Percentiles rank a stretch among this genome's conserved stretches.
Conservation (phyloP, 1,140 invertebrate genomes). For the Zaprionus davidi region DNA sequence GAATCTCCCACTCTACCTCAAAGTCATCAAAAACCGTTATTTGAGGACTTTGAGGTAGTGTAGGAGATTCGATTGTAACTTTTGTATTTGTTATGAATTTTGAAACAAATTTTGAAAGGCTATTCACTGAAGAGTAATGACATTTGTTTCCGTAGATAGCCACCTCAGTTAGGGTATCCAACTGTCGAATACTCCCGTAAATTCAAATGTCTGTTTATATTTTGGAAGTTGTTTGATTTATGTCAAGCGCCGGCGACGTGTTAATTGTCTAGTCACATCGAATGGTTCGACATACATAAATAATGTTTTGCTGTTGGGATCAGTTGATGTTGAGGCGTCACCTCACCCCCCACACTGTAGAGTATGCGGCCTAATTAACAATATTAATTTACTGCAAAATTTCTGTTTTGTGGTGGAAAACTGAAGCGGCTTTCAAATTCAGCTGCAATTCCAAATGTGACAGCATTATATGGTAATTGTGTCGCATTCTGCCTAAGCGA, state of each 20-base stretch:
- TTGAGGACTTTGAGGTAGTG: too few relatives aligned
- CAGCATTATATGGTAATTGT: slow-evolving; percentile 32
- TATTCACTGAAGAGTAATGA: neutral
- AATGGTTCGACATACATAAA: slow-evolving; percentile 34
- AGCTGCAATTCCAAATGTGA: slow-evolving; percentile 21
- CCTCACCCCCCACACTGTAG: neutral
- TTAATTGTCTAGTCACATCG: slow-evolving; percentile 43
- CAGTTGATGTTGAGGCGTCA: neutral
- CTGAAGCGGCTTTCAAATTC: slow-evolving; percentile 16
- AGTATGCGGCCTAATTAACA: slow-evolving; percentile 50
- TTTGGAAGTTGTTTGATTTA: slow-evolving; percentile 35
- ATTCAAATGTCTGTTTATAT: slow-evolving; percentile 13
- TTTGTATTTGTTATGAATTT: slow-evolving; percentile 19
- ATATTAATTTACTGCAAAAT: slow-evolving; percentile 61
- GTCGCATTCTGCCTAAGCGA: slow-evolving; percentile 10
- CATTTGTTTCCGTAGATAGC: too few relatives aligned
- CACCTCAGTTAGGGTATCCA: neutral
- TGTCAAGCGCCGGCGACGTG: slow-evolving; percentile 35
- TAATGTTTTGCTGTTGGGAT: slow-evolving; percentile 18
- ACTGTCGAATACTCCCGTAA: neutral
- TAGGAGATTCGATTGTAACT: too few relatives aligned
- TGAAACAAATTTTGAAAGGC: neutral
- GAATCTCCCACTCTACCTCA: too few relatives aligned
- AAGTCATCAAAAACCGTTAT: too few relatives aligned
- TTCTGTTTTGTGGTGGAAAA: slow-evolving; percentile 39